Evolutionary conservation across 2,888 invertebrate species (phyloP).

Genomic region (Phragmatobia fuliginosa): DNA sequence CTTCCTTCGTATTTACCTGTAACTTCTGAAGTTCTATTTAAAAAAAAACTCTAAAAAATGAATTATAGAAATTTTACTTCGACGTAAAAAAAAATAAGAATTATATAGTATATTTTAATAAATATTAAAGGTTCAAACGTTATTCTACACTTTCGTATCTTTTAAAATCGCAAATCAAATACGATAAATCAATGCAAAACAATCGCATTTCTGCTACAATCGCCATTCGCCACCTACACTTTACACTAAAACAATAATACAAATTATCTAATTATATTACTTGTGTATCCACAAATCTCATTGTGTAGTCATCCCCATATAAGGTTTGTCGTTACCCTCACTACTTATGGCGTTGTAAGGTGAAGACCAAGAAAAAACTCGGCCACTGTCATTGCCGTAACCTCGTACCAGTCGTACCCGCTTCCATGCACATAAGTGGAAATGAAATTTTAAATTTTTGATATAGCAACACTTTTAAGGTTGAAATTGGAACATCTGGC

Average conservation of each 20-base stretch:
- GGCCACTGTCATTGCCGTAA: conserved; percentile 70
- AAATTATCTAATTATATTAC: conserved; percentile 34
- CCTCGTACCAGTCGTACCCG: conserved; percentile 59
- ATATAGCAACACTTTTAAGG: conserved; percentile 32
- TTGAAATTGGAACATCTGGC: conserved; percentile 37
- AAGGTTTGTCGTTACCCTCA: conserved; percentile 69
- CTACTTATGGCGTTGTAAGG: conserved; percentile 74
- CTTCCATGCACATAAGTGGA: conserved; percentile 50
- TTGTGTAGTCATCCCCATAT: conserved; percentile 54
- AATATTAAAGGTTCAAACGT: no score
- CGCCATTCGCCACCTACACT: background rate
- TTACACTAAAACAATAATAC: conserved; percentile 26
- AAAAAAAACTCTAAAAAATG: background rate
- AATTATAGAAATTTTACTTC: background rate
- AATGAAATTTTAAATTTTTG: conserved; percentile 66
- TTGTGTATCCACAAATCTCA: conserved; percentile 28
- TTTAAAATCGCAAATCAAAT: background rate
- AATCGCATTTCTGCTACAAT: background rate
- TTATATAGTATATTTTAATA: no score
- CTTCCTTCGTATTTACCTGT: background rate
- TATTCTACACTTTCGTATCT: background rate
- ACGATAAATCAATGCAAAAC: background rate
- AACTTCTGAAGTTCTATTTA: background rate
- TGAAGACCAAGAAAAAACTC: conserved; percentile 69
- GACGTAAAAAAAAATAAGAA: background rate